Percentiles rank a stretch among this genome's conserved stretches.
These are phyloP conservation scores for Sebastes cheni DNA, from an alignment of 2,797 vertebrate species.

Conservation along the genomic window DNA sequence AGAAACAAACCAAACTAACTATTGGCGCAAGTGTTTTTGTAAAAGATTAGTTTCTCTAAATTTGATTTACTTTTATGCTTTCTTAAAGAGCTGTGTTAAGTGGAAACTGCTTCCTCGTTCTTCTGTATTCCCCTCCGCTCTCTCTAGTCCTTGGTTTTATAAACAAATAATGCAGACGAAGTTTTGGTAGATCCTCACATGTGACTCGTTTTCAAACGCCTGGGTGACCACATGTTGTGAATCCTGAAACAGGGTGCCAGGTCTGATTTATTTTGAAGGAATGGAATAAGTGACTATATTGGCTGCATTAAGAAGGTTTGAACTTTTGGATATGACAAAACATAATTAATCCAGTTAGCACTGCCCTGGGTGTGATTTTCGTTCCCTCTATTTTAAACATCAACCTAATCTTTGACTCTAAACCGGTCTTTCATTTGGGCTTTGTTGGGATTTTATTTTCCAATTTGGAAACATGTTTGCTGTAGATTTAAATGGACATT, in stretches of 20 bases:
- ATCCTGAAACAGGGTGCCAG: neutral
- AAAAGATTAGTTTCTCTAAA: conserved; percentile 68
- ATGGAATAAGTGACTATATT: conserved; percentile 17
- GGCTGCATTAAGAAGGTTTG: conserved; percentile 5
- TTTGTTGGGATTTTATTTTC: conserved; percentile 16
- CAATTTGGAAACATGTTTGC: neutral
- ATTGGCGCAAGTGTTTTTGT: conserved; percentile 70
- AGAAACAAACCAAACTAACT: conserved; percentile 67
- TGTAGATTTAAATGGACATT: conserved; percentile 4
- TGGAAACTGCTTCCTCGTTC: conserved; percentile 49
- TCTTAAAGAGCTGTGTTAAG: conserved; percentile 63
- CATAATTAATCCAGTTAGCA: conserved; percentile 5
- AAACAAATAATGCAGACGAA: conserved; percentile 37
- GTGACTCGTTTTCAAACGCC: conserved; percentile 32
- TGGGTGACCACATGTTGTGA: neutral
- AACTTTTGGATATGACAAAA: conserved; percentile 3
- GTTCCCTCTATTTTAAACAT: conserved; percentile 7
- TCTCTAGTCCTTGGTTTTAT: conserved; percentile 52
- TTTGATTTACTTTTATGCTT: conserved; percentile 68
- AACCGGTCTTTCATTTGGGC: conserved; percentile 9
- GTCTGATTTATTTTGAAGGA: conserved; percentile 25
- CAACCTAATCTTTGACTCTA: conserved; percentile 25
- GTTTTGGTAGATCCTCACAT: conserved; percentile 40
- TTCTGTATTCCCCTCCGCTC: conserved; percentile 53
- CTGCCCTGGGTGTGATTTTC: conserved; percentile 48